phyloP scores from a whole-genome alignment of 2,888 invertebrate species.

The Polymixis flavicincta region DNA sequence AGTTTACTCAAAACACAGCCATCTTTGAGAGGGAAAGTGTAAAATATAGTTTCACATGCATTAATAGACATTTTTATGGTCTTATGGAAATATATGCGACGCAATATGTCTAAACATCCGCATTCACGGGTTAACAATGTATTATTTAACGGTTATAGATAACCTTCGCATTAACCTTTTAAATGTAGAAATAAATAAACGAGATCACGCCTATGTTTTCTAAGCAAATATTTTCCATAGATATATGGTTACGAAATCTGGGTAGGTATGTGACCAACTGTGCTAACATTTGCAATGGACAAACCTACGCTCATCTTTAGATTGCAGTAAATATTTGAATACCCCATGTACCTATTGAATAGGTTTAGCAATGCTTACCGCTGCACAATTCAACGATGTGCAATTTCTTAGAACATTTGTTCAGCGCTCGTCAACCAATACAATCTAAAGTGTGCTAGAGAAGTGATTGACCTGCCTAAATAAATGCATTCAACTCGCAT shows the following conservation, averaged over 20 bases:
- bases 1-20: conserved; percentile 2
- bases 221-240: conserved; percentile 44
- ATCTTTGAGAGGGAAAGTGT: conserved; percentile 48
- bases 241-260: conserved; percentile 29
- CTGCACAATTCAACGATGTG: conserved; percentile 1
- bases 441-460: conserved; percentile 20
- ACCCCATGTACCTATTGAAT: background rate
- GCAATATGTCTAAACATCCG: conserved; percentile 39
- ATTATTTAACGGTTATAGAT: conserved; percentile 23
- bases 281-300: conserved; percentile 35
- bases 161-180: conserved; percentile 56
- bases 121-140: conserved; percentile 37
- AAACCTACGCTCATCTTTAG: conserved; percentile 8
- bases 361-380: conserved; percentile 11
- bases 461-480: conserved; percentile 40
- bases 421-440: conserved; percentile 6
- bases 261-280: conserved; percentile 2
- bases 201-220: conserved; percentile 32
- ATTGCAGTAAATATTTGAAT: conserved; percentile 34
- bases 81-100: conserved; percentile 41
- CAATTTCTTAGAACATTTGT: conserved; percentile 32
- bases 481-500: conserved; percentile 24
- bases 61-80: conserved; percentile 38
- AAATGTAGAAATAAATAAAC: conserved; percentile 21
- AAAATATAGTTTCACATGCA: conserved; percentile 27